Evolutionary conservation across 1,140 invertebrate species (phyloP), one percentile per base, ranked within the genome.

Genomic region (Penaeus indicus): DNA sequence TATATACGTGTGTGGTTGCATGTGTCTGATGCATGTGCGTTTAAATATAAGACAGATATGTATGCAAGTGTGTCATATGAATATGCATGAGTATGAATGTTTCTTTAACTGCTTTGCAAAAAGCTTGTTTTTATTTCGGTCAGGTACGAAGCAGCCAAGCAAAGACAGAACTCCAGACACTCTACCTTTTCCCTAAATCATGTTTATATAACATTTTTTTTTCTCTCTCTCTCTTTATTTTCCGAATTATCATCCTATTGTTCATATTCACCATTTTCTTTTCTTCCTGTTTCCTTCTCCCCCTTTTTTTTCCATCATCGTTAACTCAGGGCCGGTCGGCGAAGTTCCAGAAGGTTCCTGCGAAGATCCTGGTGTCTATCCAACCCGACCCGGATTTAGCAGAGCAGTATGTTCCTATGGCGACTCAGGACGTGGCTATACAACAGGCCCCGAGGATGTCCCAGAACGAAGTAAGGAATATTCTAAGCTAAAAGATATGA

Each of bases 381-480:
- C 84, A 22, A 13, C 86, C 90, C 8, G 88, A 90, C 72, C 90
- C 81, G 3, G 81, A 63, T 13, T 63, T 86, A 18, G 67, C 67
- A 19, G 62, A 89, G 3, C 88, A 86, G 54, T 90, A 87, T 62
- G 82, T 88, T 2, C 62, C 79, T 10, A 47, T 87, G 25, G 80
- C 84, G 1, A 90, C 90, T 0, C 85, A 89, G 32, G 88, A 90
- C 22, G 85, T 64, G 1, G 88, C 77, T 5, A 63, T 86, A 8
- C 87, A 86, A 75, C 69, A 85, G 21, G 87, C 86, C 10, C 90
- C 90, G 21, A 77, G 72, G 42, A 85, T 90, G 79, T 82, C 90
- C 7, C 87, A 85, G 32, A 88, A 90, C 27, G 87, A 90, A 81
- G 88, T 90, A 18, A 83, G 79, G 16, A 2, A 32, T 32, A 32